Evolutionary conservation across 2,888 invertebrate genomes (phyloP).

Genomic region (Brenthis daphne): DNA sequence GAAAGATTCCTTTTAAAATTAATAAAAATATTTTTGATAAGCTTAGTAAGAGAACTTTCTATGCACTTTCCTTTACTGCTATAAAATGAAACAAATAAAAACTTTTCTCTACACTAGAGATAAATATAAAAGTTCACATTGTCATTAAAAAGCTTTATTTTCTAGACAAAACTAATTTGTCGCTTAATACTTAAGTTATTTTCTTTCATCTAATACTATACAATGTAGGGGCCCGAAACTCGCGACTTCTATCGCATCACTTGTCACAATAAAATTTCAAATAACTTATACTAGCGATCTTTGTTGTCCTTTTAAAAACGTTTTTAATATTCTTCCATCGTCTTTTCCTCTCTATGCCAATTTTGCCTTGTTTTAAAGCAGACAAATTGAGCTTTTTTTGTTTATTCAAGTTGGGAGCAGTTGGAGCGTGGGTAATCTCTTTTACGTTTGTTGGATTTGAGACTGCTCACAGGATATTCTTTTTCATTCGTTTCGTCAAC

Average conservation of each 20-base stretch:
- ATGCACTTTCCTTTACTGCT: too few relatives aligned
- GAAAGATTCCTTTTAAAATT: too few relatives aligned
- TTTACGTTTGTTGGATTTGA: slow-evolving; percentile 78
- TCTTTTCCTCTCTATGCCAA: slow-evolving; percentile 74
- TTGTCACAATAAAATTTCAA: slow-evolving; percentile 72
- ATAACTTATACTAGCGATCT: slow-evolving; percentile 63
- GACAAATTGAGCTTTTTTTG: slow-evolving; percentile 75
- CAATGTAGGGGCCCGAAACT: not conserved
- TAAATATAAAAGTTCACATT: too few relatives aligned
- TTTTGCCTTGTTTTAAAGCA: slow-evolving; percentile 73
- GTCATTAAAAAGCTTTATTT: too few relatives aligned
- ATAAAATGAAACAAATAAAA: too few relatives aligned
- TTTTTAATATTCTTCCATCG: slow-evolving; percentile 77
- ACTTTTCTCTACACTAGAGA: too few relatives aligned
- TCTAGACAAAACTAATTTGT: too few relatives aligned
- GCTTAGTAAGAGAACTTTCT: too few relatives aligned
- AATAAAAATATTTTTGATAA: too few relatives aligned
- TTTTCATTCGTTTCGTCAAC: slow-evolving; percentile 74
- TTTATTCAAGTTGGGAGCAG: slow-evolving; percentile 79
- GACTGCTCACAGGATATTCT: slow-evolving; percentile 60
- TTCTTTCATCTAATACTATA: not conserved
- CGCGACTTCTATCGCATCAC: slow-evolving; percentile 45
- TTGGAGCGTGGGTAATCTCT: slow-evolving; percentile 79
- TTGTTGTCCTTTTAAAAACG: slow-evolving; percentile 72
- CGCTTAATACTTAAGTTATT: not conserved